These are phyloP conservation scores for Sciurus vulgaris DNA, from an alignment of 2,797 vertebrate species.

Conservation along the genomic window DNA sequence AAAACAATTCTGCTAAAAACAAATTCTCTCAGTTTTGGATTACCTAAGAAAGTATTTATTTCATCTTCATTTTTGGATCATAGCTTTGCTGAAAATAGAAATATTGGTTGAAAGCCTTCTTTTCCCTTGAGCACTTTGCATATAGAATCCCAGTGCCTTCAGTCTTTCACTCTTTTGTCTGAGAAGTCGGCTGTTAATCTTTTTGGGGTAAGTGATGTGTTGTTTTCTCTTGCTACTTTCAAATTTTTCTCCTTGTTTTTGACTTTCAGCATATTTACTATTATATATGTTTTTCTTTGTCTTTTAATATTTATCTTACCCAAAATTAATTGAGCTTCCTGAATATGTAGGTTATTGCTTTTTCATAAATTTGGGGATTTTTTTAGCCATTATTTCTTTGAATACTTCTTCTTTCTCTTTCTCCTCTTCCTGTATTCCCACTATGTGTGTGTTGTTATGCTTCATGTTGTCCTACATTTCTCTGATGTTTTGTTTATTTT, in stretches of 20 bases:
- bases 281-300: background rate
- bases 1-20: background rate
- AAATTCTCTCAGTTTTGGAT: background rate
- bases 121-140: background rate
- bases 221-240: background rate
- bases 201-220: background rate
- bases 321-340: background rate
- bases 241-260: background rate
- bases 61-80: background rate
- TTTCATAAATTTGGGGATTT: background rate
- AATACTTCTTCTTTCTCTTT: background rate
- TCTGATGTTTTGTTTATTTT: slow-evolving; percentile 20
- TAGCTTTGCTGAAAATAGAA: background rate
- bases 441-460: background rate
- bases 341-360: background rate
- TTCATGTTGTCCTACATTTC: background rate
- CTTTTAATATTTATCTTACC: background rate
- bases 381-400: background rate
- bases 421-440: background rate
- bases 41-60: slow-evolving; percentile 41
- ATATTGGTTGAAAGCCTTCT: background rate
- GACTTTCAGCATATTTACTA: background rate
- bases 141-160: background rate
- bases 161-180: background rate
- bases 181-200: background rate